Evolutionary conservation across 1,140 invertebrate genomes (phyloP).

Genomic region (Atopsyche davidsoni): DNA sequence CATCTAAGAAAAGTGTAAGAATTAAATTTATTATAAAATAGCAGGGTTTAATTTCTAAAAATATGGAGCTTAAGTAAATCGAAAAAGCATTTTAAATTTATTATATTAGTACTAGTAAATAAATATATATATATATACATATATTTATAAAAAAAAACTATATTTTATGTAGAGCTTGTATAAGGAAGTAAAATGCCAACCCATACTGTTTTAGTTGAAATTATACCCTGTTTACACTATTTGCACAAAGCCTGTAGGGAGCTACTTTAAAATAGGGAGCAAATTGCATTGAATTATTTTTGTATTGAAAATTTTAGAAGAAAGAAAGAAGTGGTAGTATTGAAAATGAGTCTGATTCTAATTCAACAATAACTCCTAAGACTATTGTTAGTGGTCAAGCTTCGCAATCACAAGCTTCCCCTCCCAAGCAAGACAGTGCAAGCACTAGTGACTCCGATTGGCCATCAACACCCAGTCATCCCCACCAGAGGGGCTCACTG

Average conservation of each 20-base stretch:
- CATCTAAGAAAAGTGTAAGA: conserved; percentile 30
- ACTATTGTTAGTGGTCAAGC: conserved; percentile 58
- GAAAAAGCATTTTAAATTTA: too few species aligned
- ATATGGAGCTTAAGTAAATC: too few species aligned
- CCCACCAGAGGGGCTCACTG: conserved; percentile 34
- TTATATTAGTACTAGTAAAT: too few species aligned
- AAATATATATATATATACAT: too few species aligned
- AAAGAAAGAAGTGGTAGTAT: conserved; percentile 61
- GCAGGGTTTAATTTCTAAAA: too few species aligned
- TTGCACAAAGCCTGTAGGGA: too few species aligned
- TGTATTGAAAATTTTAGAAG: conserved; percentile 39
- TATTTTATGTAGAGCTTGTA: too few species aligned
- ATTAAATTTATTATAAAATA: too few species aligned
- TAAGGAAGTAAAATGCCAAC: too few species aligned
- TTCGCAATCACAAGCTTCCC: conserved; percentile 31
- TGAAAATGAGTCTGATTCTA: conserved; percentile 66
- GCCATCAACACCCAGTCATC: conserved; percentile 46
- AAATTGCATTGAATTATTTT: too few species aligned
- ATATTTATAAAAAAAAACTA: too few species aligned
- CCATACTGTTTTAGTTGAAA: neutral
- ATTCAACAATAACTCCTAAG: conserved; percentile 64
- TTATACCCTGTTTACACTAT: neutral
- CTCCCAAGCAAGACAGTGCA: conserved; percentile 28
- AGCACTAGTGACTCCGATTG: conserved; percentile 48
- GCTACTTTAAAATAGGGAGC: too few species aligned